Conservation (phyloP, 1,140 invertebrate genomes). For the Leptopilina clavipes region DNA sequence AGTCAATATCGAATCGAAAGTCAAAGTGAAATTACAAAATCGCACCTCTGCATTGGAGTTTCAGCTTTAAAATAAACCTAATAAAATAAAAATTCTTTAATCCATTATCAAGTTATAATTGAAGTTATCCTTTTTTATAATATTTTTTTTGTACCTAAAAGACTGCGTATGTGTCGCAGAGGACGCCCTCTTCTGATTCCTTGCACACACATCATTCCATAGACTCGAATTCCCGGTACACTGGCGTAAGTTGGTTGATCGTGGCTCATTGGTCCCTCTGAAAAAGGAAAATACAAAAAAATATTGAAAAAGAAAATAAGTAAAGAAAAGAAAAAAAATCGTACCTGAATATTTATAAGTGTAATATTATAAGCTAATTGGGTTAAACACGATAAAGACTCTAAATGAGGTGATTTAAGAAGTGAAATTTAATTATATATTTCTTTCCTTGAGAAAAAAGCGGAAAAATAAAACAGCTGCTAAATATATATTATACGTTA, state of each 20-base stretch:
- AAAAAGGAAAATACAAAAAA: conserved; percentile 40
- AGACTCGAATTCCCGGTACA: conserved; percentile 92
- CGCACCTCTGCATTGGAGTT: too few species aligned
- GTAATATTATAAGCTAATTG: neutral
- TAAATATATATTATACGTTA: conserved; percentile 2
- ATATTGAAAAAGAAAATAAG: neutral
- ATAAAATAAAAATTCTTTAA: too few species aligned
- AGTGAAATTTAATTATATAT: conserved; percentile 31
- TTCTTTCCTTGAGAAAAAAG: neutral
- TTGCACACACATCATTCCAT: conserved; percentile 93
- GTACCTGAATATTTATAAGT: too few species aligned
- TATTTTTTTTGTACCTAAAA: conserved; percentile 61
- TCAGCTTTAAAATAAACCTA: too few species aligned
- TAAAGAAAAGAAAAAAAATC: neutral
- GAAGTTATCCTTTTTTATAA: neutral
- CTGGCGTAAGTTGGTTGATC: conserved; percentile 94
- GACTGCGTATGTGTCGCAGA: conserved; percentile 73
- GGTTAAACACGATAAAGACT: neutral
- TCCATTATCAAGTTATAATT: too few species aligned
- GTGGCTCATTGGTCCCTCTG: conserved; percentile 94
- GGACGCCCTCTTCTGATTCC: conserved; percentile 73
- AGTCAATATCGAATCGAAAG: too few species aligned
- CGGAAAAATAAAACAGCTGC: neutral
- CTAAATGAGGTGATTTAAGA: conserved; percentile 4
- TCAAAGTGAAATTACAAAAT: too few species aligned